Evolutionary conservation across 2,797 vertebrate species (phyloP).

Genomic region (Hydrolagus colliei): DNA sequence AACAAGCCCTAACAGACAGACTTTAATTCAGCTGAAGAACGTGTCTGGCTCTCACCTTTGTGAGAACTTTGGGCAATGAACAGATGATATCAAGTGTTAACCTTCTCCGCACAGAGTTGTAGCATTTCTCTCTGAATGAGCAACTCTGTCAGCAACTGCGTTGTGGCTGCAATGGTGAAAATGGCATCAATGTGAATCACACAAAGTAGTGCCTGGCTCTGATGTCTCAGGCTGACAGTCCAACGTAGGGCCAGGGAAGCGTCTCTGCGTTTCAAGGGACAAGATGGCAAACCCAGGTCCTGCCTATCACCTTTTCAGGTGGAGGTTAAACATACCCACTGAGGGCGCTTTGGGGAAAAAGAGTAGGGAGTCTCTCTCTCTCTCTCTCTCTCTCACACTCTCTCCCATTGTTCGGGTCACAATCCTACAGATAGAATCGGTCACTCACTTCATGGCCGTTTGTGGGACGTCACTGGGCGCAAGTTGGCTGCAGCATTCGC

Average conservation of each 20-base stretch:
- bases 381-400: no score
- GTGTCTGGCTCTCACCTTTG: not conserved
- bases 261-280: no score
- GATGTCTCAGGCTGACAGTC: no score
- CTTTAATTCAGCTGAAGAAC: not conserved
- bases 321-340: not conserved
- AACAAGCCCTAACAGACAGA: not conserved
- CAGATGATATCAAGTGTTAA: not conserved
- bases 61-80: not conserved
- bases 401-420: no score
- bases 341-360: not conserved
- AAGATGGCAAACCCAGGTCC: no score
- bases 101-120: not conserved
- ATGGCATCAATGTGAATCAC: not conserved
- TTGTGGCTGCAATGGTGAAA: not conserved
- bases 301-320: no score
- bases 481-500: no score
- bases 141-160: not conserved
- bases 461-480: no score
- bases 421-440: no score
- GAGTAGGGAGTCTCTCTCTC: no score
- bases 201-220: not conserved
- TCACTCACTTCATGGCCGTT: no score
- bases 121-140: not conserved
- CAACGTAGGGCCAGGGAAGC: no score